A percentile compares a stretch with the other conserved stretches of the same genome.
phyloP scores from a whole-genome alignment of 1,140 invertebrate genomes.

The Lerema accius region DNA sequence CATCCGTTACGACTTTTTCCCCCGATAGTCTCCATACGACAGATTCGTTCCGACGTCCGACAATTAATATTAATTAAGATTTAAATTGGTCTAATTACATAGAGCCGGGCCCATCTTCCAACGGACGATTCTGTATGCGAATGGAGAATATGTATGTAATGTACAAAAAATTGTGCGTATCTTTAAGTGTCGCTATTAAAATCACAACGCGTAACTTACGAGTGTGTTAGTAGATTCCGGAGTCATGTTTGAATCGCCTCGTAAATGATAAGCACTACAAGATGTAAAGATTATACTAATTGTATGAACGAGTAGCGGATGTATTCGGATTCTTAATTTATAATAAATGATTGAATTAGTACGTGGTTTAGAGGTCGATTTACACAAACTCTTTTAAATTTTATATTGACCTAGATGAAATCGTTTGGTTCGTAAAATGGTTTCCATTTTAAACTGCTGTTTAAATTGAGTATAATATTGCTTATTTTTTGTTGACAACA shows the following conservation, averaged over 20 bases:
- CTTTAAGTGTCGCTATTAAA: conserved; percentile 16
- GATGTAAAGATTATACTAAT: conserved; percentile 8
- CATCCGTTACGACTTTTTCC: conserved; percentile 65
- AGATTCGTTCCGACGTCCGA: conserved; percentile 76
- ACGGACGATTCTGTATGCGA: conserved; percentile 51
- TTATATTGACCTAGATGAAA: too few relatives aligned
- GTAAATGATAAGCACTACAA: conserved; percentile 11
- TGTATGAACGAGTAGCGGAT: not conserved
- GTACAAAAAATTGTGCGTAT: conserved; percentile 10
- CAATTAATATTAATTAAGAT: conserved; percentile 82
- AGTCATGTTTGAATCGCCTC: conserved; percentile 1
- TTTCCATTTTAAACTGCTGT: too few relatives aligned
- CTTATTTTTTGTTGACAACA: too few relatives aligned
- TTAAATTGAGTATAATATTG: too few relatives aligned
- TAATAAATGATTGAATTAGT: conserved; percentile 6
- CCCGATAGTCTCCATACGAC: conserved; percentile 67
- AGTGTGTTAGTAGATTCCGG: not conserved
- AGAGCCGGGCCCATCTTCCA: conserved; percentile 71
- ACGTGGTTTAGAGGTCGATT: not conserved
- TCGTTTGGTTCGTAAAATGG: too few relatives aligned
- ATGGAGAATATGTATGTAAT: conserved; percentile 30
- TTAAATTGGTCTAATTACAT: conserved; percentile 82
- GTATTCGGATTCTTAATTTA: conserved; percentile 16
- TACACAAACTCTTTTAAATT: too few relatives aligned
- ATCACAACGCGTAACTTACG: conserved; percentile 13